Conservation (phyloP, 2,113 vertebrate genomes). For the Microcebus tavaratra region DNA sequence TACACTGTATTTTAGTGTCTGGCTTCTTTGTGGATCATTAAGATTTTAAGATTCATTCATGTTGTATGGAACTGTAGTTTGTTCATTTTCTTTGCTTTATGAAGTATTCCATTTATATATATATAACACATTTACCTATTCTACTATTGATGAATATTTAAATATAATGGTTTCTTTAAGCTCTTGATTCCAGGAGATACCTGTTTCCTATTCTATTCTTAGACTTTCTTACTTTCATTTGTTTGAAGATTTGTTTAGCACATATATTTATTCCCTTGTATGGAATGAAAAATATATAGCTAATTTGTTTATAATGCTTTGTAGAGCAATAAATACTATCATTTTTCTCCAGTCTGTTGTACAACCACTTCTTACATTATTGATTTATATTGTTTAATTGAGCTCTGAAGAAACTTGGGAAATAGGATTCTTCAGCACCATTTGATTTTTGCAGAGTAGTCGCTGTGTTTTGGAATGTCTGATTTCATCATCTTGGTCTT, state of each 20-base stretch:
- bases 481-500: background rate
- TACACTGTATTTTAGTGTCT: background rate
- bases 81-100: background rate
- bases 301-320: background rate
- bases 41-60: background rate
- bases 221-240: background rate
- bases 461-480: background rate
- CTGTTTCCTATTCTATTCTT: slow-evolving; percentile 33
- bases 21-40: background rate
- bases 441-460: background rate
- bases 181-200: background rate
- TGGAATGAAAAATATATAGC: background rate
- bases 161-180: slow-evolving; percentile 36
- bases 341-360: background rate
- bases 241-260: background rate
- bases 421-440: background rate
- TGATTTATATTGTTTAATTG: background rate
- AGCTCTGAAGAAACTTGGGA: background rate
- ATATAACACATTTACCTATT: background rate
- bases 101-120: background rate
- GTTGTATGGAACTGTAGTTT: background rate
- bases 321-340: background rate
- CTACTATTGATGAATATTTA: background rate
- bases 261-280: background rate
- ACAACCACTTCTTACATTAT: rapidly evolving